These are phyloP conservation scores for zebrafish (Danio rerio) DNA, from an alignment of 2,113 vertebrate species.

Conservation along the genomic window GRCz12tu NC_133180.1:41850001-41850500, in stretches of 20 bases:
- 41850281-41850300: conserved; percentile 53
- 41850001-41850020: neutral
- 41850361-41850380: conserved; percentile 45
- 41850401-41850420: conserved; percentile 46
- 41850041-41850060: conserved; percentile 15
- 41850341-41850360: conserved; percentile 23
- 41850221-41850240: neutral
- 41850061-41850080: conserved; percentile 21
- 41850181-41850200: neutral
- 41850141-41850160: conserved; percentile 26
- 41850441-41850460: conserved; percentile 10
- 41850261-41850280: conserved; percentile 54
- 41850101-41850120: neutral
- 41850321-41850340: conserved; percentile 45
- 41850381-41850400: conserved; percentile 44
- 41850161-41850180: conserved; percentile 10
- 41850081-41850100: neutral
- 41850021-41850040: conserved; percentile 32
- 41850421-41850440: conserved; percentile 11
- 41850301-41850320: conserved; percentile 58
- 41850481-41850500: neutral
- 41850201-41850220: neutral
- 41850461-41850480: neutral
- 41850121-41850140: conserved; percentile 37
- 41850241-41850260: conserved; percentile 13